Evolutionary conservation across 2,888 invertebrate species (phyloP).

Genomic region (Deroplatys truncata): DNA sequence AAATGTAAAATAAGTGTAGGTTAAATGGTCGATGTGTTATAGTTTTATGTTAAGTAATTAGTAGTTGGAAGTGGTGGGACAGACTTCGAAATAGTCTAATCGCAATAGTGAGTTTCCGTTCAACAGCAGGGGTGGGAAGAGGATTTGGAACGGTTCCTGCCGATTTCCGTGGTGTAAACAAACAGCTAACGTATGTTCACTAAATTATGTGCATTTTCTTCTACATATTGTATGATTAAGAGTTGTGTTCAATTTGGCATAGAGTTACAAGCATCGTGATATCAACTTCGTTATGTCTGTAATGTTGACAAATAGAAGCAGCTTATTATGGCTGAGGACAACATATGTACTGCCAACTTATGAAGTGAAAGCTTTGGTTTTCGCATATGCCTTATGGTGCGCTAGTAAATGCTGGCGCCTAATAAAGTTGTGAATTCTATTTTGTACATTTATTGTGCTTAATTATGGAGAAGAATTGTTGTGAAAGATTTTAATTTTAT

Average conservation of each 20-base stretch:
- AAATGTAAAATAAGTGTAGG: slow-evolving; percentile 23
- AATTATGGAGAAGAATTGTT: not conserved
- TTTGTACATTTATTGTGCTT: too few species aligned
- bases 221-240: not conserved
- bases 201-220: slow-evolving; percentile 6
- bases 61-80: slow-evolving; percentile 11
- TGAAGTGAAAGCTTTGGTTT: not conserved
- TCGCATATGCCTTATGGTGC: not conserved
- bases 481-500: not conserved
- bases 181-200: slow-evolving; percentile 28
- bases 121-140: slow-evolving; percentile 30
- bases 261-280: not conserved
- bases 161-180: slow-evolving; percentile 33
- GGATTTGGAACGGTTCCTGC: slow-evolving; percentile 28
- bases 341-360: slow-evolving; percentile 28
- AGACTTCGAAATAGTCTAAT: slow-evolving; percentile 21
- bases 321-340: slow-evolving; percentile 28
- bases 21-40: slow-evolving; percentile 15
- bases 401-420: not conserved
- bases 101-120: slow-evolving; percentile 28
- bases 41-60: not conserved
- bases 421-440: not conserved
- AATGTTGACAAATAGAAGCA: slow-evolving; percentile 30
- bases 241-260: not conserved
- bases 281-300: not conserved